These are phyloP conservation scores for Drosophila subobscura DNA, from an alignment of 1,140 invertebrate species.

Conservation along the genomic window DNA sequence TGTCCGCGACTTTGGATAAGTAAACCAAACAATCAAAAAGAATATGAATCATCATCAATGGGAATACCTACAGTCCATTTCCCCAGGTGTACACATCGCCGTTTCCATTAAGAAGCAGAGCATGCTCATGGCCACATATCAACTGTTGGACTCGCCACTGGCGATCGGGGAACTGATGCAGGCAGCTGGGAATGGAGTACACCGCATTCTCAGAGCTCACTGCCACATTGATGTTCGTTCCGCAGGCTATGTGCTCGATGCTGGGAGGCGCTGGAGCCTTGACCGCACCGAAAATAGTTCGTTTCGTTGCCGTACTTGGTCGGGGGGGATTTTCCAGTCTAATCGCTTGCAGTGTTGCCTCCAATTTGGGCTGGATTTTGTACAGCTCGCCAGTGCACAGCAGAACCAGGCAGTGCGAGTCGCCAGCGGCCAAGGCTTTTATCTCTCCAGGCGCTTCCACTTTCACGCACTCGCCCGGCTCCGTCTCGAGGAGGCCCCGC, in stretches of 20 bases:
- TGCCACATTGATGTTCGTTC: conserved; percentile 83
- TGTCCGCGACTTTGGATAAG: conserved; percentile 89
- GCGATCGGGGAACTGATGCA: conserved; percentile 85
- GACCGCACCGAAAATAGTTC: conserved; percentile 55
- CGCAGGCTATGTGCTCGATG: conserved; percentile 83
- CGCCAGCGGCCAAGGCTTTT: conserved; percentile 53
- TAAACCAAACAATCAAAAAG: conserved; percentile 13
- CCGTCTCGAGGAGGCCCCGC: conserved; percentile 39
- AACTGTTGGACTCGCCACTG: conserved; percentile 86
- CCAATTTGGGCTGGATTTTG: conserved; percentile 42
- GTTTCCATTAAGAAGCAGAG: conserved; percentile 88
- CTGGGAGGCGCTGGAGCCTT: conserved; percentile 31
- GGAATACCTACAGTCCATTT: conserved; percentile 88
- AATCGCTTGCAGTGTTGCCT: conserved; percentile 43
- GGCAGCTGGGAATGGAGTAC: conserved; percentile 86
- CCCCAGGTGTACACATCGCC: conserved; percentile 92
- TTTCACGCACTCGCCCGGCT: conserved; percentile 40
- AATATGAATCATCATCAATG: not conserved
- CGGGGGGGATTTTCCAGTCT: conserved; percentile 45
- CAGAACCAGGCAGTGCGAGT: conserved; percentile 66
- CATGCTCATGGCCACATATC: conserved; percentile 91
- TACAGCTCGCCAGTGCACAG: conserved; percentile 63
- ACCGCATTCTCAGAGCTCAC: conserved; percentile 85
- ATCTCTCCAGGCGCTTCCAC: conserved; percentile 40
- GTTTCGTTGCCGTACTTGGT: conserved; percentile 44